Evolutionary conservation across 2,113 vertebrate species (phyloP).

Genomic region (Nothoprocta perdicaria): DNA sequence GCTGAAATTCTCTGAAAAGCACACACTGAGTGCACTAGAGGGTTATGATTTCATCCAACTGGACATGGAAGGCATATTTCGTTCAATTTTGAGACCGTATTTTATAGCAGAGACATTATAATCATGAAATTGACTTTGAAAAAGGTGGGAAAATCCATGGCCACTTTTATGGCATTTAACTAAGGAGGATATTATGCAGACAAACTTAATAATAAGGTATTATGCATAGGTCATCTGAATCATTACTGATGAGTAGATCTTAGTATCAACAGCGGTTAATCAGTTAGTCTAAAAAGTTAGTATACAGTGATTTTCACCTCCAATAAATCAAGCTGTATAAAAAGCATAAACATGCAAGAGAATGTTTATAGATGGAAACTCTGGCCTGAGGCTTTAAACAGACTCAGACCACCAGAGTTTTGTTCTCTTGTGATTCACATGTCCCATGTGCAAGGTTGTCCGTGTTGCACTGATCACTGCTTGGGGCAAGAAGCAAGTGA

Average conservation of each 20-base stretch:
- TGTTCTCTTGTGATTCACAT: neutral
- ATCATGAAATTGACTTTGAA: neutral
- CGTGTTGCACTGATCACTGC: neutral
- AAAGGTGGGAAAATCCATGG: neutral
- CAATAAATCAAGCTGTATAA: constrained; percentile 59
- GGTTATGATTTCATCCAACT: neutral
- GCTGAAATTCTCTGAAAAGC: neutral
- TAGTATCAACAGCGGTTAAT: constrained; percentile 52
- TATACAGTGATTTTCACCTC: constrained; percentile 58
- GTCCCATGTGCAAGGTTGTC: rapidly evolving
- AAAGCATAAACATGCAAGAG: constrained; percentile 34
- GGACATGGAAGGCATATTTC: neutral
- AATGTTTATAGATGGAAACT: constrained; percentile 67
- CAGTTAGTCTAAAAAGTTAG: constrained; percentile 18
- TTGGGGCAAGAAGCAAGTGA: neutral
- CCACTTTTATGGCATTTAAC: neutral
- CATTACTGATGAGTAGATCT: neutral
- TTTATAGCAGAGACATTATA: neutral
- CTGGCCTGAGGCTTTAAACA: constrained; percentile 55
- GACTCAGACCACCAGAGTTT: constrained; percentile 50
- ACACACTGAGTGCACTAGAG: neutral
- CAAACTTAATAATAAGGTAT: neutral
- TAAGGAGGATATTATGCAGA: neutral
- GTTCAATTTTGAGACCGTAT: neutral
- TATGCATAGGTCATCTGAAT: neutral